Evolutionary conservation across 2,888 invertebrate species (phyloP), one percentile per base, ranked within the genome.

Genomic region (Drosophila neonasuta): DNA sequence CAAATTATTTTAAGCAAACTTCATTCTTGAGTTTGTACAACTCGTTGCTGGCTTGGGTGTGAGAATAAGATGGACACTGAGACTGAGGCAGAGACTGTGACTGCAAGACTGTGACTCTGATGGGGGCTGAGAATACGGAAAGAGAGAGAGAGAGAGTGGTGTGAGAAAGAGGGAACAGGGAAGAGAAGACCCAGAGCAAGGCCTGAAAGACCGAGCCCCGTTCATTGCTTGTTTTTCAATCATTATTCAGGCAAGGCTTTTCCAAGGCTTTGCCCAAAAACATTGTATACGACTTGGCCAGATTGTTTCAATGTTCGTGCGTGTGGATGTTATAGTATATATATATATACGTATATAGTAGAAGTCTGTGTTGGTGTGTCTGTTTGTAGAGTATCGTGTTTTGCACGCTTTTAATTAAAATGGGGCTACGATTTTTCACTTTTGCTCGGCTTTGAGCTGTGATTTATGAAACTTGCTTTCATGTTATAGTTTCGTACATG

Each of bases 371-470:
- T 66, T 48, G 36, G 44, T 51, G 32, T 45, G 36, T 82, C 67
- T 67, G 68, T 60, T 55, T 58, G 66, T 50, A 65, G 80, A 78
- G 86, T 82, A 86, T 82, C 81, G 80, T 85, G 80, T 85, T 83
- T 81, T 79, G 86, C 86, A 87, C 80, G 86, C 87, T 84, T 84
- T 84, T 84, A 84, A 84, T 84, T 84, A 84, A 84, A 84, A 84
- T 83, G 79, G 85, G 86, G 86, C 77, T 82, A 84, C 87, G 81
- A 82, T 82, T 82, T 82, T 82, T 82, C 81, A 86, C 81, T 86
- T 80, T 69, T 79, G 79, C 77, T 66, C 65, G 85, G 81, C 81
- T 82, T 84, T 77, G 71, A 60, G 81, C 81, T 70, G 81, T 82
- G 81, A 82, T 82, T 82, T 82, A 82, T 82, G 81, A 84, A 86